A percentile compares a stretch with the other conserved stretches of the same genome.
Evolutionary conservation across 2,113 vertebrate genomes (phyloP).

Genomic region (Leiothrix lutea): DNA sequence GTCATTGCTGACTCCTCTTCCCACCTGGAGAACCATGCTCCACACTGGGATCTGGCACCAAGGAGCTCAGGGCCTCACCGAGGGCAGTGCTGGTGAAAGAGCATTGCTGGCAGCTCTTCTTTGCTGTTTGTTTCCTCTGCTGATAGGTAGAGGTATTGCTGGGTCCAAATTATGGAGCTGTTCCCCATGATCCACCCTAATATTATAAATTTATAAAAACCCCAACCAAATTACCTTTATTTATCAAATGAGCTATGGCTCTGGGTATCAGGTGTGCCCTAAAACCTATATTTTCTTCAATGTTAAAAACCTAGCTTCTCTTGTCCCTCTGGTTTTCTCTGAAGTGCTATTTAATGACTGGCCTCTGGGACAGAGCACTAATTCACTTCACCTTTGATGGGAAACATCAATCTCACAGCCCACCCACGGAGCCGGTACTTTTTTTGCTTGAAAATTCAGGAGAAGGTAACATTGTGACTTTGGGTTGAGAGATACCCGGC

Average conservation of each 20-base stretch:
- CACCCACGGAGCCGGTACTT: background rate
- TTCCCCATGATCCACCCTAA: background rate
- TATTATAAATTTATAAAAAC: background rate
- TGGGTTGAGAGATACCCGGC: background rate
- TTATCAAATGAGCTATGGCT: background rate
- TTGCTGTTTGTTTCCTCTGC: background rate
- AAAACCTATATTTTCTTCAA: background rate
- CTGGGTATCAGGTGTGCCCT: background rate
- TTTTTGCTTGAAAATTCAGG: background rate
- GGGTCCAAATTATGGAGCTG: background rate
- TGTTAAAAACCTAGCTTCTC: background rate
- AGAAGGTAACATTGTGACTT: background rate
- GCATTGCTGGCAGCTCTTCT: background rate
- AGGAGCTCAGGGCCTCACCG: fast-evolving
- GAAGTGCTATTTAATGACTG: background rate
- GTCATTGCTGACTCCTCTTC: background rate
- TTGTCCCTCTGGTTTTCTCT: background rate
- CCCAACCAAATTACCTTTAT: background rate
- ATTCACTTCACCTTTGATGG: background rate
- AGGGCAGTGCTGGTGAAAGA: background rate
- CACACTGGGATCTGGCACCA: background rate
- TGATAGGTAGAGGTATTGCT: background rate
- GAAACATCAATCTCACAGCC: background rate
- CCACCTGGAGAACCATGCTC: background rate
- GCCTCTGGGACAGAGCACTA: background rate